These are phyloP conservation scores for Bothrops jararaca DNA, from an alignment of 2,113 vertebrate genomes.

Conservation along the genomic window DNA sequence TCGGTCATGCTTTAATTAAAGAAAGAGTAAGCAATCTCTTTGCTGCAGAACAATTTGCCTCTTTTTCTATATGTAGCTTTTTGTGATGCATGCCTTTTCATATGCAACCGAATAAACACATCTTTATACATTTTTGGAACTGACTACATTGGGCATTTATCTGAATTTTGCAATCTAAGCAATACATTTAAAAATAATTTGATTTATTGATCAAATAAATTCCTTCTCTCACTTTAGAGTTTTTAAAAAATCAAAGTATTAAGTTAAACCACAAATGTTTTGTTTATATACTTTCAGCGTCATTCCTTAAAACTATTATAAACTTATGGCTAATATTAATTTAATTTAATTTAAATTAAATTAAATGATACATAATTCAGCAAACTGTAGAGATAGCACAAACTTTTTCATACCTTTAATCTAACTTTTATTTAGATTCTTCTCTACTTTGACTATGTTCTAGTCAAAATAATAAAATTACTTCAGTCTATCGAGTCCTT, in stretches of 20 bases:
- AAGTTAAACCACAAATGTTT: neutral
- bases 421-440: neutral
- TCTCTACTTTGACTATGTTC: neutral
- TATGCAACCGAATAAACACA: neutral
- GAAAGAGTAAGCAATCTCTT: neutral
- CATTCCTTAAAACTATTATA: neutral
- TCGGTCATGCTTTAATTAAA: neutral
- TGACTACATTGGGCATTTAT: neutral
- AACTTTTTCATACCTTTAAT: neutral
- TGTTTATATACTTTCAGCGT: neutral
- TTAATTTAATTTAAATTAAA: neutral
- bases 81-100: neutral
- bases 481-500: neutral
- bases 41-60: neutral
- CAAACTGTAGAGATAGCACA: neutral
- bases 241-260: neutral
- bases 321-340: neutral
- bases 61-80: neutral
- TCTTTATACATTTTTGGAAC: neutral
- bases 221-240: neutral
- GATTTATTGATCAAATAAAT: neutral
- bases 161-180: neutral
- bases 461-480: neutral
- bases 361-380: neutral
- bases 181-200: neutral